phyloP scores from a whole-genome alignment of 2,113 vertebrate genomes.

The Rhinopomastus cyanomelas region DNA sequence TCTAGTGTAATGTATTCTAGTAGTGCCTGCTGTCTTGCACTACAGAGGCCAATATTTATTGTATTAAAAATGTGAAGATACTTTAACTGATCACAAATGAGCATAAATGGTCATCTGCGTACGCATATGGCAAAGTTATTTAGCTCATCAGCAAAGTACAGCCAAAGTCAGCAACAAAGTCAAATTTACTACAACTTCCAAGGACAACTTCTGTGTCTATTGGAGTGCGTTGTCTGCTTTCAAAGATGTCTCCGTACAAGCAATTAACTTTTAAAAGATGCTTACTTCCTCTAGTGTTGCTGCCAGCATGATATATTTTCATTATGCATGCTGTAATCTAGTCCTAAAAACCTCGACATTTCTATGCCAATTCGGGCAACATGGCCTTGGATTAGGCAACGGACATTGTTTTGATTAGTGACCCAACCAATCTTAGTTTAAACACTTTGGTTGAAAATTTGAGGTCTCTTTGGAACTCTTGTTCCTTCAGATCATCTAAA shows the following conservation, averaged over 20 bases:
- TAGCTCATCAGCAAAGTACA: background rate
- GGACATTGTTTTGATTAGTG: background rate
- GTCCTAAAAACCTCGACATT: background rate
- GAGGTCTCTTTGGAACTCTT: background rate
- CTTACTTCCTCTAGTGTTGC: background rate
- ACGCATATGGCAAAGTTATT: background rate
- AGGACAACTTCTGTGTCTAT: background rate
- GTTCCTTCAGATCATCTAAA: no score
- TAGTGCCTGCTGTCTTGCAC: background rate
- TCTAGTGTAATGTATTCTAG: background rate
- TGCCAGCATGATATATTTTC: background rate
- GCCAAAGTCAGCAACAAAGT: constrained; percentile 2
- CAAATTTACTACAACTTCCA: background rate
- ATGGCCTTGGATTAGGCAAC: no score
- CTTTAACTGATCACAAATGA: constrained; percentile 1
- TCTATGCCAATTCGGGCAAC: background rate
- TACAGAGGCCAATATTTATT: background rate
- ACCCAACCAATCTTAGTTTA: background rate
- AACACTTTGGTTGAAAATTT: background rate
- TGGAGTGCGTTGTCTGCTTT: background rate
- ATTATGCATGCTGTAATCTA: background rate
- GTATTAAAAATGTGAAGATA: background rate
- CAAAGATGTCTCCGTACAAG: background rate
- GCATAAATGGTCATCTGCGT: background rate
- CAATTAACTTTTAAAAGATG: background rate